Conservation (phyloP, 2,113 vertebrate species). For the Verasper variegatus region DNA sequence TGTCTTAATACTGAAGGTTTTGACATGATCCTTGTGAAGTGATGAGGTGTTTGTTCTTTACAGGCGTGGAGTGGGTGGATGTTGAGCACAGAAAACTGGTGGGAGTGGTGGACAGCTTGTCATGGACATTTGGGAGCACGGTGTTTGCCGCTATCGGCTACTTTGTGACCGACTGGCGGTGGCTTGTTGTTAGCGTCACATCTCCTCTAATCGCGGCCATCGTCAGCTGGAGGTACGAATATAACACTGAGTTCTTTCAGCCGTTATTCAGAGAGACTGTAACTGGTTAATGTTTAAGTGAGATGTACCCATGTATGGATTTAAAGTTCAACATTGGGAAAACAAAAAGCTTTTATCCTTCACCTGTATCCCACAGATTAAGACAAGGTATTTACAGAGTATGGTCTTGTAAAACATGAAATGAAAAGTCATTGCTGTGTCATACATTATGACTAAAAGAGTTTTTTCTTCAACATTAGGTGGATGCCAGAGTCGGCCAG, state of each 20-base stretch:
- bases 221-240: slow-evolving; percentile 79
- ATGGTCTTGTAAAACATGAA: no score
- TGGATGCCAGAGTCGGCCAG: slow-evolving; percentile 93
- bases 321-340: not conserved
- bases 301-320: not conserved
- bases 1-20: not conserved
- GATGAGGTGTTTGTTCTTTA: slow-evolving; percentile 5
- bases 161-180: slow-evolving; percentile 80
- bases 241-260: not conserved
- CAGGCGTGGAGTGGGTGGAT: slow-evolving; percentile 85
- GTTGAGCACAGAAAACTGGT: slow-evolving; percentile 79
- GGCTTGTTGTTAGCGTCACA: slow-evolving; percentile 71
- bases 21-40: not conserved
- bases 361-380: not conserved
- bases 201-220: slow-evolving; percentile 72
- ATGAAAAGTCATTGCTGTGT: not conserved
- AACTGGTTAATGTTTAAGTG: slow-evolving; percentile 1
- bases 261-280: not conserved
- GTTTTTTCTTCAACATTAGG: slow-evolving; percentile 68
- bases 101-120: slow-evolving; percentile 76
- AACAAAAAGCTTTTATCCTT: no score
- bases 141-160: slow-evolving; percentile 74
- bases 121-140: slow-evolving; percentile 77
- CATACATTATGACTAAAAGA: not conserved
- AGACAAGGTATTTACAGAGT: no score